phyloP scores from a whole-genome alignment of 2,888 invertebrate genomes.

The Himalopsyche kuldschensis region DNA sequence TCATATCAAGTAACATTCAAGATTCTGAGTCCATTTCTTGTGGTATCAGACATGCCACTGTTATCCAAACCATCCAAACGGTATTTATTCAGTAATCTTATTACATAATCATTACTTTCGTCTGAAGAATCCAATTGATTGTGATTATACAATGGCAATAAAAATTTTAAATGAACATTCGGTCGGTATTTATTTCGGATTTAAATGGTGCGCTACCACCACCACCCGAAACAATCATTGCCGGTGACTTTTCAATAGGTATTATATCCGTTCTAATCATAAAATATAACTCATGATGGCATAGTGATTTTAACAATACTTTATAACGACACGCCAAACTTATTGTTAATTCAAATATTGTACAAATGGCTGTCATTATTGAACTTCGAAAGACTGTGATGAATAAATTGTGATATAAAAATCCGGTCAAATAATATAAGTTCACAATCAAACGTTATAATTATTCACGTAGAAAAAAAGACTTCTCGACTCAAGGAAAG shows the following conservation, averaged over 20 bases:
- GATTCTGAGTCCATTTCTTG: background rate
- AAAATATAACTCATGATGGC: background rate
- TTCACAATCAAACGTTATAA: too few relatives aligned
- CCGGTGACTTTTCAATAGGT: background rate
- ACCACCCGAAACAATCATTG: background rate
- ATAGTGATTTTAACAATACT: too few relatives aligned
- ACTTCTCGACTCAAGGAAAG: too few relatives aligned
- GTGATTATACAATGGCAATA: background rate
- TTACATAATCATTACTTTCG: background rate
- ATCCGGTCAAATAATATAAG: too few relatives aligned
- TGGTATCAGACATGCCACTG: background rate
- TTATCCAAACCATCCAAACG: background rate
- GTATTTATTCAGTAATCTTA: background rate
- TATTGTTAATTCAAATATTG: too few relatives aligned
- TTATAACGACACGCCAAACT: too few relatives aligned
- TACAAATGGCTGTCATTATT: too few relatives aligned
- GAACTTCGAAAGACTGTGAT: too few relatives aligned
- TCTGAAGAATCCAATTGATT: background rate
- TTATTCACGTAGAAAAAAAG: too few relatives aligned
- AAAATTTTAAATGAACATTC: background rate
- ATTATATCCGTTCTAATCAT: background rate
- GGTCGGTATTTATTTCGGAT: background rate
- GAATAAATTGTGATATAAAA: too few relatives aligned
- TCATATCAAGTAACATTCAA: background rate
- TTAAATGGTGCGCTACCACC: background rate